phyloP scores from a whole-genome alignment of 2,113 vertebrate species.

The Saiga tatarica region DNA sequence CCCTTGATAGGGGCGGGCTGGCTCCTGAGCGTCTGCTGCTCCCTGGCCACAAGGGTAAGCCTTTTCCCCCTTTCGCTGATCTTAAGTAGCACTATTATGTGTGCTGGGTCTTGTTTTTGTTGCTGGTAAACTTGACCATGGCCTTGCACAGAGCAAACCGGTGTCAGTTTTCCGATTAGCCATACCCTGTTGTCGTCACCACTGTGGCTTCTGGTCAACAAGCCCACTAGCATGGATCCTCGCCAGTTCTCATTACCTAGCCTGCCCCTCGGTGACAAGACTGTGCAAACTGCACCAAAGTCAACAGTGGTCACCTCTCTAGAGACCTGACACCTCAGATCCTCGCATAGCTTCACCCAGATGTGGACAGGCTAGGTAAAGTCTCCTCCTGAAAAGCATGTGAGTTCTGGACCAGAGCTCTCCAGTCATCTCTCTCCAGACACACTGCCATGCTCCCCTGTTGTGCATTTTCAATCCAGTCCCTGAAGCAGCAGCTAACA shows the following conservation, averaged over 20 bases:
- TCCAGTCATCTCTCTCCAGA: neutral
- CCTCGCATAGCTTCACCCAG: neutral
- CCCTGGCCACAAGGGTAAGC: neutral
- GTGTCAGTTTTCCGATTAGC: neutral
- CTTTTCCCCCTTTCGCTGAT: neutral
- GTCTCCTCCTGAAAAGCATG: neutral
- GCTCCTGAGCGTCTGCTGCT: neutral
- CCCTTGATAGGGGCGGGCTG: neutral
- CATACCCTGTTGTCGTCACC: neutral
- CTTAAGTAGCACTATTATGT: neutral
- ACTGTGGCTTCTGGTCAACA: neutral
- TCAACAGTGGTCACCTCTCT: neutral
- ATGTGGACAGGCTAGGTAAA: neutral
- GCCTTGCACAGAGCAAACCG: neutral
- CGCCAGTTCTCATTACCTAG: neutral
- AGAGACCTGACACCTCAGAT: neutral
- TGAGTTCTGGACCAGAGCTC: neutral
- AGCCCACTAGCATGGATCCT: neutral
- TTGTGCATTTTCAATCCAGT: neutral
- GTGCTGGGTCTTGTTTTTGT: neutral
- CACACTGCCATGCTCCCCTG: neutral
- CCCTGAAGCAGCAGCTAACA: neutral
- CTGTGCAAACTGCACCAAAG: neutral
- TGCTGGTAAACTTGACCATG: constrained; percentile 8
- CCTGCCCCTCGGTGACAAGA: neutral